phyloP scores from a whole-genome alignment of 2,113 vertebrate species.

The Mobula hypostoma region DNA sequence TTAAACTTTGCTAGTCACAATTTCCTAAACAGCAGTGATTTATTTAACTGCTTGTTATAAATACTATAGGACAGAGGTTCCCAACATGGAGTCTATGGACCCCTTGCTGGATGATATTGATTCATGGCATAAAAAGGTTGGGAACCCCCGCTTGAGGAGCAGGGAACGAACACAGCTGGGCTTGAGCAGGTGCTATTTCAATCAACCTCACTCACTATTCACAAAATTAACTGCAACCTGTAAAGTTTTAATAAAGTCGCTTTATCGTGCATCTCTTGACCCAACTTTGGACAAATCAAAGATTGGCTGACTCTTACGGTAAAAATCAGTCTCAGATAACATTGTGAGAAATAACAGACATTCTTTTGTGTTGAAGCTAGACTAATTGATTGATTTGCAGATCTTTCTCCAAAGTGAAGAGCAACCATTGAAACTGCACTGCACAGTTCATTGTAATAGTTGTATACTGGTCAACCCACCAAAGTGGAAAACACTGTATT shows the following conservation, averaged over 20 bases:
- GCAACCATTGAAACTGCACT: neutral
- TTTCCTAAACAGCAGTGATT: conserved; percentile 15
- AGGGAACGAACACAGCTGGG: neutral
- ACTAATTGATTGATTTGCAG: neutral
- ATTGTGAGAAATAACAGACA: neutral
- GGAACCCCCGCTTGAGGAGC: neutral
- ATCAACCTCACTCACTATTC: neutral
- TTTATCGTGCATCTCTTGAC: conserved; percentile 1
- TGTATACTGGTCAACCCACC: neutral
- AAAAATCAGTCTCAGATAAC: neutral
- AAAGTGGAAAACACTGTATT: neutral
- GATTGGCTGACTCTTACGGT: neutral
- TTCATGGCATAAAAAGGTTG: no score
- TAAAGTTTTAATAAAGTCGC: neutral
- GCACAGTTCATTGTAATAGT: neutral
- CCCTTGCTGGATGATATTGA: no score
- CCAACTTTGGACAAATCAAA: neutral
- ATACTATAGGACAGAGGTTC: no score
- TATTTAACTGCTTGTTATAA: conserved; percentile 7
- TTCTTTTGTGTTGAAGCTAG: neutral
- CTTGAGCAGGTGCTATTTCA: conserved; percentile 16
- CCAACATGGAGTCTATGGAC: no score
- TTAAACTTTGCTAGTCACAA: neutral
- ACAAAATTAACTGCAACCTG: neutral
- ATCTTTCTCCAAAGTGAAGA: neutral